These are phyloP conservation scores for Poecilia latipinna DNA, from an alignment of 2,113 vertebrate species.

Conservation along the genomic window DNA sequence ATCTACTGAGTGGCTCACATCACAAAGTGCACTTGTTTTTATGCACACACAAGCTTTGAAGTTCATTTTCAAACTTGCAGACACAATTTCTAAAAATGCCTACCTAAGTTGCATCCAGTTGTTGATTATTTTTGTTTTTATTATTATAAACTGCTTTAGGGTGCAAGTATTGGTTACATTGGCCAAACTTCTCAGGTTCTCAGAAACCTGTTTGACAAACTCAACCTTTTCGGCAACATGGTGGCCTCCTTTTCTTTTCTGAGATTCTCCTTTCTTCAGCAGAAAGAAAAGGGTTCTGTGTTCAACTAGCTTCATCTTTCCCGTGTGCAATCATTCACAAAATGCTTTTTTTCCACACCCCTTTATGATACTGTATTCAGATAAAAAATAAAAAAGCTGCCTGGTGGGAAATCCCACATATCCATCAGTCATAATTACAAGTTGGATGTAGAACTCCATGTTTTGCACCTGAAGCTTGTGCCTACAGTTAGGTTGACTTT, in stretches of 20 bases:
- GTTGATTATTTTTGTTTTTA: background rate
- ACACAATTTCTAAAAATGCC: background rate
- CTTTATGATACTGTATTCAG: background rate
- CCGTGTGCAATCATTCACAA: background rate
- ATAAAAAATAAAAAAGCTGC: background rate
- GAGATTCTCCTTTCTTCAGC: background rate
- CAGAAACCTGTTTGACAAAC: background rate
- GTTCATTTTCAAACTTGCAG: background rate
- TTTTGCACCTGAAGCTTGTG: background rate
- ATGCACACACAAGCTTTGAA: background rate
- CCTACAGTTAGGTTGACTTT: background rate
- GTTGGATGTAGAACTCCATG: background rate
- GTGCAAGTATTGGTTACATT: background rate
- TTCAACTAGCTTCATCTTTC: background rate
- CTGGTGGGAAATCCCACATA: constrained; percentile 32
- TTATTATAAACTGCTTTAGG: background rate
- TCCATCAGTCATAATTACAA: constrained; percentile 25
- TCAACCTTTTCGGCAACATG: background rate
- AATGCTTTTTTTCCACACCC: fast-evolving
- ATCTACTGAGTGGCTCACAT: background rate
- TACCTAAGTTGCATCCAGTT: background rate
- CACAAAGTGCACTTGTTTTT: background rate
- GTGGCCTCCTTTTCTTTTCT: background rate
- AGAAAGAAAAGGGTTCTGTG: background rate
- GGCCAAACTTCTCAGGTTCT: background rate